Percentiles rank a stretch among this genome's conserved stretches.
phyloP scores from a whole-genome alignment of 2,888 invertebrate species.

The Drosophila neoperkinsi region DNA sequence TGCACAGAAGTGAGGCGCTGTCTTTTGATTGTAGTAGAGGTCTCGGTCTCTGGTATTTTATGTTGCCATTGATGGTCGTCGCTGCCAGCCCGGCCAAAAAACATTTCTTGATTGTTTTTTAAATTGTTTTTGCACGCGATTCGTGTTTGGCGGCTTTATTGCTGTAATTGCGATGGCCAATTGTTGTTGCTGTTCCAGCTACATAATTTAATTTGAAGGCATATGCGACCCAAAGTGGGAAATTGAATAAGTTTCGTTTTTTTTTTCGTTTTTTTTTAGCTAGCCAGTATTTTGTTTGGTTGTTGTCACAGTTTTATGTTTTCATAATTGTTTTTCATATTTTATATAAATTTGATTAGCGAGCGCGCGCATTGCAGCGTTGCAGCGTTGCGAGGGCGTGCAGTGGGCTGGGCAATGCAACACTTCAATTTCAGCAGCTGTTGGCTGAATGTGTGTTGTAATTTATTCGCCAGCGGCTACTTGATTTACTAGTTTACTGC shows the following conservation, averaged over 20 bases:
- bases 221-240: constrained; percentile 75
- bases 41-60: constrained; percentile 63
- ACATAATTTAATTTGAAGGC: constrained; percentile 80
- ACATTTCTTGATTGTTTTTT: constrained; percentile 76
- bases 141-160: constrained; percentile 76
- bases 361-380: constrained; percentile 39
- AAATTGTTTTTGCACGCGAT: constrained; percentile 82
- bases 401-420: constrained; percentile 26
- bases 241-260: constrained; percentile 82
- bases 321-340: constrained; percentile 19
- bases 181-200: constrained; percentile 54
- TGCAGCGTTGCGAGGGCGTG: constrained; percentile 2
- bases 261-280: background rate
- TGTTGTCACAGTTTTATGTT: constrained; percentile 41
- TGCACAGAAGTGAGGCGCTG: constrained; percentile 27
- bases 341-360: constrained; percentile 81
- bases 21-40: constrained; percentile 35
- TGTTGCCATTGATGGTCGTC: constrained; percentile 51
- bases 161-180: constrained; percentile 67
- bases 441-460: constrained; percentile 22
- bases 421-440: constrained; percentile 13
- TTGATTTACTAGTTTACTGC: constrained; percentile 37
- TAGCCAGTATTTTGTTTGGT: background rate
- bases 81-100: constrained; percentile 17
- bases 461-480: constrained; percentile 42